Evolutionary conservation across 2,797 vertebrate species (phyloP), one percentile per base, ranked within the genome.

Genomic region (Triplophysa bombifrons): DNA sequence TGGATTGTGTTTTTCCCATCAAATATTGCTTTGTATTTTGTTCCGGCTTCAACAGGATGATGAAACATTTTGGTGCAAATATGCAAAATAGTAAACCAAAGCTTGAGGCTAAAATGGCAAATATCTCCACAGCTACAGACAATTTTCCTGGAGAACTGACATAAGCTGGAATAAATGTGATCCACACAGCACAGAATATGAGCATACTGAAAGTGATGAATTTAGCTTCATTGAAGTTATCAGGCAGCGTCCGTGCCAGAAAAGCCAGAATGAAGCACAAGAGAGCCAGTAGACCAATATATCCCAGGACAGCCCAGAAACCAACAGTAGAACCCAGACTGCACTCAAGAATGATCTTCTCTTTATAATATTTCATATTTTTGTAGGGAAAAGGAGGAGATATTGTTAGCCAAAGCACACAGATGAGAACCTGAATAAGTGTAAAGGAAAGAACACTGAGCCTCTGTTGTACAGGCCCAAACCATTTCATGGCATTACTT

Each of bases 221-320:
- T 58, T 77, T 76, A 44, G n/a, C 82, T 66, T 81, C 48, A 83
- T 85, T 68, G 73, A 83, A 86, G 53, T 87, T 80, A 67, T 80
- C 44, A 56, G 19, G 46, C 38, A 55, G 55, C 6, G 51, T 70
- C 8, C 72, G 72, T 61, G 71, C 78, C 9, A 80, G 41, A 61
- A 80, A 80, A 51, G 78, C 53, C 53, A 55, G n/a, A 55, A 55
- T 55, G 19, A 38, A 34, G 55, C 51, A 65, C 58, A 60, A 11
- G 20, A 56, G 22, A 38, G 27, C 58, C 58, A 50, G 12, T 5
- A 55, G 48, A 41, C 74, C 68, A 25, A 27, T 13, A 30, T 50
- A 68, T 60, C 11, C 27, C 13, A 55, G 2, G 0, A 55, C 53
- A 55, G 53, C n/a, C 19, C 19, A 55, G n/a, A 55, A 55, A 55